Conservation (phyloP, 2,113 vertebrate species). For the Pelodiscus sinensis region DNA sequence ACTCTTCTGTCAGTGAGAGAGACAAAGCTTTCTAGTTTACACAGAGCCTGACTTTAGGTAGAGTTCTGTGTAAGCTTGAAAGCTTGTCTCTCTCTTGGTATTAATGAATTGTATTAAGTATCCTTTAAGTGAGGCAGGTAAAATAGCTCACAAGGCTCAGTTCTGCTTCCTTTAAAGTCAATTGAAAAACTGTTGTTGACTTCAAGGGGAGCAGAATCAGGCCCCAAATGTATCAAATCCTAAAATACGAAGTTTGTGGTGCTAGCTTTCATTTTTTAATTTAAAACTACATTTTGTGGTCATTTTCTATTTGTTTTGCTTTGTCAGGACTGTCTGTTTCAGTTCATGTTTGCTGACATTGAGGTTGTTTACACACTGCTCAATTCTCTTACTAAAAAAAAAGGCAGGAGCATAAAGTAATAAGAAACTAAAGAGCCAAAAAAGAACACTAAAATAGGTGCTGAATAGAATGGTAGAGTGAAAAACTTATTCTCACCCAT, state of each 20-base stretch:
- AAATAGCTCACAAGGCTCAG: not conserved
- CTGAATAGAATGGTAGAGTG: not conserved
- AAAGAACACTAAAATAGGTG: not conserved
- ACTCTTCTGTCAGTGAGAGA: not conserved
- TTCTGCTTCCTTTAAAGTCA: not conserved
- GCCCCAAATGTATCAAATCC: conserved; percentile 5
- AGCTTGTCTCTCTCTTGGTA: conserved; percentile 12
- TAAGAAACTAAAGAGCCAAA: conserved; percentile 6
- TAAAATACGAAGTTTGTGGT: conserved; percentile 40
- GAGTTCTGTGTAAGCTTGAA: not conserved
- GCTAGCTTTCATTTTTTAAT: conserved; percentile 18
- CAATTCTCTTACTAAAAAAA: conserved; percentile 8
- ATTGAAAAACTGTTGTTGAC: not conserved
- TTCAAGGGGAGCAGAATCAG: not conserved
- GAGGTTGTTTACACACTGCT: conserved; percentile 50
- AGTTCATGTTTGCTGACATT: conserved; percentile 22
- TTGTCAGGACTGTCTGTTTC: conserved; percentile 34
- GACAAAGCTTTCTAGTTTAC: not conserved
- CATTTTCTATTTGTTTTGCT: conserved; percentile 39
- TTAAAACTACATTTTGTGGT: conserved; percentile 24
- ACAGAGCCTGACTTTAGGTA: not conserved
- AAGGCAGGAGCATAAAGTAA: conserved; percentile 16
- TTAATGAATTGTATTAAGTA: conserved; percentile 5
- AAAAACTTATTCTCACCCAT: not conserved
- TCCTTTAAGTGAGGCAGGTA: not conserved